A percentile compares a stretch with the other conserved stretches of the same genome.
Evolutionary conservation across 1,140 invertebrate species (phyloP).

Genomic region (Pogonomyrmex barbatus): DNA sequence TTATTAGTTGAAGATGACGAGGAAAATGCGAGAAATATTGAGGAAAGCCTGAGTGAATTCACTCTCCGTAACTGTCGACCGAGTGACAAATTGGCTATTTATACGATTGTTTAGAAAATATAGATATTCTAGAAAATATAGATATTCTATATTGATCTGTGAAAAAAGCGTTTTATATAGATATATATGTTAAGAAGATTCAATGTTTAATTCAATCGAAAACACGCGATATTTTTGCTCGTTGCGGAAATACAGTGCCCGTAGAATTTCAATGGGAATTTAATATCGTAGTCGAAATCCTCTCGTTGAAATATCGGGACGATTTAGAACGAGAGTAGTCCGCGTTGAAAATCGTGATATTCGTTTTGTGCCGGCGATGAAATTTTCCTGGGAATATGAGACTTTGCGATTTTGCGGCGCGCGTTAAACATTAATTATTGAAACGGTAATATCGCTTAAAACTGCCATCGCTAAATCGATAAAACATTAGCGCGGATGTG

Average conservation of each 20-base stretch:
- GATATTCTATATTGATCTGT: neutral
- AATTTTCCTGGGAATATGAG: slow-evolving; percentile 42
- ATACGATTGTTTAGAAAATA: slow-evolving; percentile 25
- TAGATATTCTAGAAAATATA: neutral
- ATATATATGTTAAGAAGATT: neutral
- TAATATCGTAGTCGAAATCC: slow-evolving; percentile 10
- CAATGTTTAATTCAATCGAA: slow-evolving; percentile 25
- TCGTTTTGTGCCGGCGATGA: slow-evolving; percentile 10
- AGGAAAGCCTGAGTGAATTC: slow-evolving; percentile 52
- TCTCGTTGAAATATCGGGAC: slow-evolving; percentile 3
- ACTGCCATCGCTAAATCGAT: slow-evolving; percentile 25
- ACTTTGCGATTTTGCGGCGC: slow-evolving; percentile 15
- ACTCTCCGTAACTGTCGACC: slow-evolving; percentile 36
- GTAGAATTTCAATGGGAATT: slow-evolving; percentile 31
- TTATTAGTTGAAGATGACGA: slow-evolving; percentile 72
- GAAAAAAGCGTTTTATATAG: slow-evolving; percentile 8
- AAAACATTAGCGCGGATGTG: slow-evolving; percentile 40
- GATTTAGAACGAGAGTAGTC: slow-evolving; percentile 10
- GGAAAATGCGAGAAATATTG: slow-evolving; percentile 31
- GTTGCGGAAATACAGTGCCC: neutral
- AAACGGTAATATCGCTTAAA: slow-evolving; percentile 42
- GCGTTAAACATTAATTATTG: slow-evolving; percentile 49
- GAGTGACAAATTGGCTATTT: slow-evolving; percentile 27
- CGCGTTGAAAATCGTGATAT: slow-evolving; percentile 1
- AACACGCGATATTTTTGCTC: neutral